Evolutionary conservation across 2,888 invertebrate genomes (phyloP).

Genomic region (Prosapia bicincta): DNA sequence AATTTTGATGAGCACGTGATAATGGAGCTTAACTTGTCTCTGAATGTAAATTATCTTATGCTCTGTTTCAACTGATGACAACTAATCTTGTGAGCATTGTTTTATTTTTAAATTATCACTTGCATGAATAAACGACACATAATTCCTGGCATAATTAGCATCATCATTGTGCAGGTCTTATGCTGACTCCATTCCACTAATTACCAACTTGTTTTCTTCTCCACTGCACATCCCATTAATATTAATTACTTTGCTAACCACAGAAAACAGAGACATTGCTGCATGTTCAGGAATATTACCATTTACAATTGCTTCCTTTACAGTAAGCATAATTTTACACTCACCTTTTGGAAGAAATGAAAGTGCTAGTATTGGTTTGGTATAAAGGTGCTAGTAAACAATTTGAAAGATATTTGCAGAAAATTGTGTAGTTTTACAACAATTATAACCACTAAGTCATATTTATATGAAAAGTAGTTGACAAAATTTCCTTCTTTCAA

Average conservation of each 20-base stretch:
- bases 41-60: background rate
- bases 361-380: no score
- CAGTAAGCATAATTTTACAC: no score
- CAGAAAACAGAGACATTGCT: background rate
- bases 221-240: constrained; percentile 35
- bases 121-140: background rate
- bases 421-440: no score
- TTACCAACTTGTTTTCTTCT: constrained; percentile 29
- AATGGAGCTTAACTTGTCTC: background rate
- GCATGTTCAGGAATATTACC: background rate
- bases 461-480: no score
- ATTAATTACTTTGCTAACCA: constrained; percentile 32
- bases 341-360: no score
- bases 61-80: background rate
- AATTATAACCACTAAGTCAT: no score
- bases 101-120: background rate
- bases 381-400: no score
- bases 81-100: background rate
- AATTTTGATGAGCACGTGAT: background rate
- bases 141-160: background rate
- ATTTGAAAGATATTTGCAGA: no score
- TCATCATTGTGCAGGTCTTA: background rate
- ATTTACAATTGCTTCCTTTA: background rate
- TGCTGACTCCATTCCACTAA: background rate
- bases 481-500: no score